Base-by-base conservation (phyloP, 2,113 vertebrate genomes). In the Agelaius tricolor region DNA sequence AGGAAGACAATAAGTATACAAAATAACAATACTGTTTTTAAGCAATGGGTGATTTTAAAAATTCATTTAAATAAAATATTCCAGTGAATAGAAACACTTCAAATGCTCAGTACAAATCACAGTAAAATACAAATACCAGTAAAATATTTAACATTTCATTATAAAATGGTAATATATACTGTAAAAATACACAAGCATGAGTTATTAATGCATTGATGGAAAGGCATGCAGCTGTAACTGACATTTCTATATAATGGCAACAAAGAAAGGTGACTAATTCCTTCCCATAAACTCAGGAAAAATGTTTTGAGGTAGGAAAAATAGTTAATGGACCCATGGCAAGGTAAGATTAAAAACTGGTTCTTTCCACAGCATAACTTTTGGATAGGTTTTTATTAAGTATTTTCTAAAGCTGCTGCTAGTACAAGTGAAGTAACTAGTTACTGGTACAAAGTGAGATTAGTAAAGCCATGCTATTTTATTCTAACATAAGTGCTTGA, bases 141-240 rank as follows among this genome's bases (percentile, higher is more conserved):
- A 93, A 97, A 96, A 96, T 96, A 96, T 97, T 97, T 94, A 97
- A 81, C 90, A 63, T 96, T 95, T 96, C 89, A 94, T 97, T 91
- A 95, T 96, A 88, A 96, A 92, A 93, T 88, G 81, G 39, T 92
- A 93, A 92, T 92, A 92, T 88, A 94, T 84, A 90, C 30, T 83
- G 75, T 77, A 86, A 92, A 90, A 96, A 91, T 65, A 78, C 65
- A 84, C n/a, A 43, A 62, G 46, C 59, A 63, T 28, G 1, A 63
- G 85, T 94, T 96, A 94, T 92, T 96, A 90, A 97, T 96, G 90
- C 57, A 83, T 43, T 91, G 87, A 88, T 88, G 75, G 84, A 90
- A 94, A 92, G 21, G 47, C 90, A 61, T 85, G 12, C 17, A 78
- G 41, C 35, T 86, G 43, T 46, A 96, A 93, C 43, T 78, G 85